Evolutionary conservation across 1,140 invertebrate genomes (phyloP).

Genomic region (Drosophila sechellia): DNA sequence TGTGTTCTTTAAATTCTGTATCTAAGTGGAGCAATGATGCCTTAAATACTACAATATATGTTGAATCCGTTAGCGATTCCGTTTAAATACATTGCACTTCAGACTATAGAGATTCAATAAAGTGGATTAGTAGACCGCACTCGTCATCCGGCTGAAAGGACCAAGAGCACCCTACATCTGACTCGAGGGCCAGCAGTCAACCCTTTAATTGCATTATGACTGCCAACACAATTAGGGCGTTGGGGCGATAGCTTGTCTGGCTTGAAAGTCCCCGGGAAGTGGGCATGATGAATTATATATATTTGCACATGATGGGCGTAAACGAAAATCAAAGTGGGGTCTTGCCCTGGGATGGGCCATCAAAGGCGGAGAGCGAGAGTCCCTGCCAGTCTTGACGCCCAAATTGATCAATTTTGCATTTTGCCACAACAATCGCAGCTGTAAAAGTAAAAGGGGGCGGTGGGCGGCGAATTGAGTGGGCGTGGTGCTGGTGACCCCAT

Average conservation of each 20-base stretch:
- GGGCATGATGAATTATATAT: constrained; percentile 27
- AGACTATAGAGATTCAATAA: neutral
- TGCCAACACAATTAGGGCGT: constrained; percentile 36
- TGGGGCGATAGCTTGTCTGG: constrained; percentile 8
- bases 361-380: constrained; percentile 1
- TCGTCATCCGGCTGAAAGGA: neutral
- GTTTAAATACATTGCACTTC: neutral
- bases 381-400: constrained; percentile 28
- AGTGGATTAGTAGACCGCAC: too few species aligned
- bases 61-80: too few species aligned
- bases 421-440: constrained; percentile 53
- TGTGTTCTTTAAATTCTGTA: too few species aligned
- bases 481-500: constrained; percentile 52
- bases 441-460: neutral
- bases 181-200: constrained; percentile 2
- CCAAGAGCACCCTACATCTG: neutral
- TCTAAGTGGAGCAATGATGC: too few species aligned
- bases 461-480: constrained; percentile 3
- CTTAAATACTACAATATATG: neutral
- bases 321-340: neutral
- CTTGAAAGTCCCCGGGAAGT: constrained; percentile 3
- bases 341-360: neutral
- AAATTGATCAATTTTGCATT: constrained; percentile 77
- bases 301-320: constrained; percentile 18
- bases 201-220: constrained; percentile 31